Evolutionary conservation across 2,113 vertebrate species (phyloP).

Genomic region (Eulemur rufifrons): DNA sequence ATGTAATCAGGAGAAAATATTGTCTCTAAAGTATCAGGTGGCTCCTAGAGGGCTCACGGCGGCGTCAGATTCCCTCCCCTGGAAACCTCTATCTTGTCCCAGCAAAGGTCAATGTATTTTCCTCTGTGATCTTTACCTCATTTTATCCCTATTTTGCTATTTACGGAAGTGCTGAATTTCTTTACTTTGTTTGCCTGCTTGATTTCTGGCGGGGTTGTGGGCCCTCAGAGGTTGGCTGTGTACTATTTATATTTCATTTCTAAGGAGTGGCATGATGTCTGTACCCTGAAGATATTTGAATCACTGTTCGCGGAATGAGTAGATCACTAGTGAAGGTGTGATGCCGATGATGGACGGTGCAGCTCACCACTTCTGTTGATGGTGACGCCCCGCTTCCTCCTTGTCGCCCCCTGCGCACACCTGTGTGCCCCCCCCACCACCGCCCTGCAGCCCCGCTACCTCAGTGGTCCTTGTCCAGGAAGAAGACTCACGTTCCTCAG

Average conservation of each 20-base stretch:
- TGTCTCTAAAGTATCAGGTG: neutral
- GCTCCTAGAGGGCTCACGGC: neutral
- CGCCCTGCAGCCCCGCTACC: fast-evolving
- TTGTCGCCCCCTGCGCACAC: neutral
- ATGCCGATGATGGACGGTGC: no score
- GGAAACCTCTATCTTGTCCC: neutral
- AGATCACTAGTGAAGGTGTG: neutral
- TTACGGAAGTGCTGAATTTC: neutral
- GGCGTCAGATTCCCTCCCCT: neutral
- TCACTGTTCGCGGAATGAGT: neutral
- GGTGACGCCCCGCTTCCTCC: neutral
- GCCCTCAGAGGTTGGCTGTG: neutral
- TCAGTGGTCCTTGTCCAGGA: neutral
- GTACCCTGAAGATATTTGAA: neutral
- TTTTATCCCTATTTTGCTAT: neutral
- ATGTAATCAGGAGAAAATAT: neutral
- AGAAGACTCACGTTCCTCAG: neutral
- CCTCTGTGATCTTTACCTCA: neutral
- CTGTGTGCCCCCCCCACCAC: fast-evolving
- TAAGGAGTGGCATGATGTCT: neutral
- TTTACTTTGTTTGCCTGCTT: neutral
- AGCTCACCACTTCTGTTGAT: neutral
- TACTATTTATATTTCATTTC: neutral
- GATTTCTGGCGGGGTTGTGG: neutral
- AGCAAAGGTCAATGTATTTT: neutral